Conservation (phyloP, 2,797 vertebrate genomes). For the Sylvia borin region DNA sequence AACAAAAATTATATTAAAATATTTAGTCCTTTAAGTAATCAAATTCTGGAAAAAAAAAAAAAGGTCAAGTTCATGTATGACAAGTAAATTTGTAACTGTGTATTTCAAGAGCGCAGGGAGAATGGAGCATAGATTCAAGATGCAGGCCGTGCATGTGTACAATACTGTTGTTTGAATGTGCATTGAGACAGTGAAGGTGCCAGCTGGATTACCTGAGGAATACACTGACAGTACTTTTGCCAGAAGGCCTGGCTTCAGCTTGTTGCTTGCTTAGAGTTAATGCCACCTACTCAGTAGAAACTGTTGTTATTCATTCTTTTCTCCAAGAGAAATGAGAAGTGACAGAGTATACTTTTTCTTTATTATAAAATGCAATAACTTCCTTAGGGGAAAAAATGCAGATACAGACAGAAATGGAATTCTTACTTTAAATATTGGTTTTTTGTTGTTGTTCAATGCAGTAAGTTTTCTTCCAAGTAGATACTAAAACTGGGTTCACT, state of each 20-base stretch:
- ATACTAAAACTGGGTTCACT: not conserved
- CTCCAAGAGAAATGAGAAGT: not conserved
- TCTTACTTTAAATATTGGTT: not conserved
- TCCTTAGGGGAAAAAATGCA: not conserved
- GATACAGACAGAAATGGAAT: not conserved
- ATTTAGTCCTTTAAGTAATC: not conserved
- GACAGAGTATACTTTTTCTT: not conserved
- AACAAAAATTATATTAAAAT: not conserved
- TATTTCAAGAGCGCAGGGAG: not conserved
- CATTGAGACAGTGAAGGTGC: not conserved
- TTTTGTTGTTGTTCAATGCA: not conserved
- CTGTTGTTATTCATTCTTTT: not conserved
- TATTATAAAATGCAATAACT: not conserved
- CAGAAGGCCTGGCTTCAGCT: not conserved
- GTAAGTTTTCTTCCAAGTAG: not conserved
- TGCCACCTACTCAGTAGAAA: not conserved
- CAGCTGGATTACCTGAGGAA: not conserved
- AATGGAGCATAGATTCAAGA: not conserved
- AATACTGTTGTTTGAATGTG: rapidly evolving
- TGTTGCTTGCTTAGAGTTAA: not conserved
- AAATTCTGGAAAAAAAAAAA: not conserved
- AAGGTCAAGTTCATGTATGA: not conserved
- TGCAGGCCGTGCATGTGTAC: not conserved
- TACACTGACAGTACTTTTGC: not conserved
- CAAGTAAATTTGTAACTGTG: not conserved